Evolutionary conservation across 2,888 invertebrate genomes (phyloP), one percentile per base, ranked within the genome.

Genomic region (Ischnus inquisitorius): DNA sequence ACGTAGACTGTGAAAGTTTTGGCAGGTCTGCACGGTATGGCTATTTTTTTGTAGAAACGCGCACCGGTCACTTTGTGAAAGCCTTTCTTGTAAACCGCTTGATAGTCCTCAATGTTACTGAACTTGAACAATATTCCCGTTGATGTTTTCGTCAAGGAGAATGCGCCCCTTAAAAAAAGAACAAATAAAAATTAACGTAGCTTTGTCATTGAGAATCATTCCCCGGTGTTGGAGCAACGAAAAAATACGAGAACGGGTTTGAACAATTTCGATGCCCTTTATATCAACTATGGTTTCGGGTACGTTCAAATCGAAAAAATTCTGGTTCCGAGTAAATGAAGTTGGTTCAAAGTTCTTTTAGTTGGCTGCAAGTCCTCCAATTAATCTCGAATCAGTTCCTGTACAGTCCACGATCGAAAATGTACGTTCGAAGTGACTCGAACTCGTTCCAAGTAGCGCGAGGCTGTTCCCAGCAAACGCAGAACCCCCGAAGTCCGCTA

Each of bases 71-170:
- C 97, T 90, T 96, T 97, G 94, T 97, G 97, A 94, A 97, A 97
- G 39, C 97, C 97, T 93, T 97, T 97, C 94, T 97, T 96, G 95
- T 96, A 97, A 87, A 97, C 97, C 92, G 97, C 96, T 94, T 97
- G 97, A 94, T 97, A 97, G 93, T 97, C 97, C 88, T 97, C 97
- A 87, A 97, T 97, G 93, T 96, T 96, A 89, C 97, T 97, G 94
- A 97, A 97, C 94, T 97, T 97, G 95, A 97, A 97, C 86, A 97
- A 95, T 91, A 97, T 97, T 79, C 97, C 97, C 62, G 97, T 97
- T 71, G 97, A 97, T 0, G 97, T 97, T 95, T 97, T 97, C 86
- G 97, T 97, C 89, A 97, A 95, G 88, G 97, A 97, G 94, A 97
- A 97, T 90, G 97, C 97, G 75, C 97, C 97, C 90, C 97, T 96